Percentiles rank a stretch among this genome's conserved stretches.
Evolutionary conservation across 2,888 invertebrate species (phyloP).

Genomic region (Ditula angustiorana): DNA sequence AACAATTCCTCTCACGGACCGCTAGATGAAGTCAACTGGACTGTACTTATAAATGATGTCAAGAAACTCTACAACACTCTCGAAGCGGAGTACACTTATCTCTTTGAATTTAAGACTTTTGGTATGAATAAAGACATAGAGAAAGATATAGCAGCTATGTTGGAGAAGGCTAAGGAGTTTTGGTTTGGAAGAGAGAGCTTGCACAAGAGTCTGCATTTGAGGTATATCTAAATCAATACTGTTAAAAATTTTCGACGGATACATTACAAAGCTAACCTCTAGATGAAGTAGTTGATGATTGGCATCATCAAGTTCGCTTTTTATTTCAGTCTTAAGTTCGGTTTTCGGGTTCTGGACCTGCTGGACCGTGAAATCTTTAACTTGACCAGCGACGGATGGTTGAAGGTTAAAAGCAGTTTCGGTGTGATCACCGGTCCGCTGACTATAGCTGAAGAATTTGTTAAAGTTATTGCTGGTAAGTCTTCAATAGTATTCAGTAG

Average conservation of each 20-base stretch:
- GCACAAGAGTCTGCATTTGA: conserved; percentile 63
- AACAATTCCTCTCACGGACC: conserved; percentile 52
- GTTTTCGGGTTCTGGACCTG: conserved; percentile 66
- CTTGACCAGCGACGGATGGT: conserved; percentile 62
- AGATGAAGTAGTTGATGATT: no score
- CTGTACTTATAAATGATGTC: conserved; percentile 63
- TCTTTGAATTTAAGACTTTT: conserved; percentile 67
- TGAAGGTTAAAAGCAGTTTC: conserved; percentile 61
- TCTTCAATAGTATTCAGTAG: no score
- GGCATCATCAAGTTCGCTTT: no score
- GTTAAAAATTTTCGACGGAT: no score
- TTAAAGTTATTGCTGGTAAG: conserved; percentile 67
- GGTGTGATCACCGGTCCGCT: conserved; percentile 58
- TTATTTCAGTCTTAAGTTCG: conserved; percentile 64
- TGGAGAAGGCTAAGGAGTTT: conserved; percentile 57
- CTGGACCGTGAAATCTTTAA: conserved; percentile 68
- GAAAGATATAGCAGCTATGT: conserved; percentile 46
- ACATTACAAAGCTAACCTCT: no score
- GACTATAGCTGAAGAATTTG: conserved; percentile 60
- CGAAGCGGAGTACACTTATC: conserved; percentile 67
- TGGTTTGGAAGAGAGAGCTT: conserved; percentile 67
- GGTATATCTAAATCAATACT: no score
- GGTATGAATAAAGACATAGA: conserved; percentile 59
- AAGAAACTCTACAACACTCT: conserved; percentile 65
- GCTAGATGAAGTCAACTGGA: conserved; percentile 66